Evolutionary conservation across 2,888 invertebrate species (phyloP).

Genomic region (Schrankia costaestrigalis): DNA sequence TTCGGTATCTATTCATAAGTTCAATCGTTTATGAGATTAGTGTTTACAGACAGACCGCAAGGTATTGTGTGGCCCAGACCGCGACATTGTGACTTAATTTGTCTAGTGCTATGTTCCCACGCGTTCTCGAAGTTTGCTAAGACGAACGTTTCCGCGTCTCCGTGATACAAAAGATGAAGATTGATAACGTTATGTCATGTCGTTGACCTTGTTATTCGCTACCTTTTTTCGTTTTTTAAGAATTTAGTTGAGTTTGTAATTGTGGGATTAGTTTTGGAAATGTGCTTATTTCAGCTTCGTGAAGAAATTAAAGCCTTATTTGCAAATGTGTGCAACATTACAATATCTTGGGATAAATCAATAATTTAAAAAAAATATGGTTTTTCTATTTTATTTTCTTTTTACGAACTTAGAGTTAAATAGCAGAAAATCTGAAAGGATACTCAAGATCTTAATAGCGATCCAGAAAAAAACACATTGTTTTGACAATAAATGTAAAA

Average conservation of each 20-base stretch:
- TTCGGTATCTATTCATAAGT: conserved; percentile 3
- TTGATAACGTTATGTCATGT: conserved; percentile 3
- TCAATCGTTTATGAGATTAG: conserved; percentile 19
- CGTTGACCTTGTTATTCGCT: conserved; percentile 3
- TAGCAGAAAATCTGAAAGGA: too few relatives aligned
- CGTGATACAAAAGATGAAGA: conserved; percentile 3
- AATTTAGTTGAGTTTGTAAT: conserved; percentile 1
- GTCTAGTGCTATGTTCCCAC: conserved; percentile 31
- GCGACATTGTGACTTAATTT: conserved; percentile 15
- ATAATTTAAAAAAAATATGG: too few relatives aligned
- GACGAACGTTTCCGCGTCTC: conserved; percentile 8
- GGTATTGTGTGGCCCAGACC: conserved; percentile 15
- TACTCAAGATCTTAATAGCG: too few relatives aligned
- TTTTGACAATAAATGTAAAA: too few relatives aligned
- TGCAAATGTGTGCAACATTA: too few relatives aligned
- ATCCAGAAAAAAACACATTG: too few relatives aligned
- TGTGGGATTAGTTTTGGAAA: not conserved
- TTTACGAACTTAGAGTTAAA: too few relatives aligned
- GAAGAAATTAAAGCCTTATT: too few relatives aligned
- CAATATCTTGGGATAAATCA: too few relatives aligned
- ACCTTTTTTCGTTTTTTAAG: conserved; percentile 3
- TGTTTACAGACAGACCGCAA: conserved; percentile 13
- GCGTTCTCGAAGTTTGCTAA: not conserved
- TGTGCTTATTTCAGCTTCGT: too few relatives aligned
- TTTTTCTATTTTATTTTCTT: too few relatives aligned